Percentiles rank a stretch among this genome's conserved stretches.
Evolutionary conservation across 2,797 vertebrate genomes (phyloP).

Genomic region (Esox masquinongy): DNA sequence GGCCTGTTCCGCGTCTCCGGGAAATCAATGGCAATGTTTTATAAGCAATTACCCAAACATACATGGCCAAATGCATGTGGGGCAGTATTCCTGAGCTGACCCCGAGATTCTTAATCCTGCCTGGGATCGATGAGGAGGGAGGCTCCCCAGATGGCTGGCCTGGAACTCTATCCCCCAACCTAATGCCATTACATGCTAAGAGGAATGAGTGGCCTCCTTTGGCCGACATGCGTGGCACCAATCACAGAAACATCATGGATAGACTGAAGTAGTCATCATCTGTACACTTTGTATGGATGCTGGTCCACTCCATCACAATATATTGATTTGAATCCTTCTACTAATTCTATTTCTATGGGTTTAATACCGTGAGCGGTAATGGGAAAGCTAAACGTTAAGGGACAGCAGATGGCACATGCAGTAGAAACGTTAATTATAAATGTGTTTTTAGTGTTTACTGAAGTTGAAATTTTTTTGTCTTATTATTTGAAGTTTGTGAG

Average conservation of each 20-base stretch:
- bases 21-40: slow-evolving; percentile 54
- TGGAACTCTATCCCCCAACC: slow-evolving; percentile 35
- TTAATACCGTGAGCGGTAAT: slow-evolving; percentile 36
- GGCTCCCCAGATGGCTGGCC: not conserved
- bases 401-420: slow-evolving; percentile 5
- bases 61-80: slow-evolving; percentile 40
- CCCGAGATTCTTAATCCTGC: slow-evolving; percentile 42
- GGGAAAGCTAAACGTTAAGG: slow-evolving; percentile 44
- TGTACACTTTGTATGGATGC: not conserved
- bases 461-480: not conserved
- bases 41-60: slow-evolving; percentile 49
- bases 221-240: slow-evolving; percentile 45
- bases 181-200: slow-evolving; percentile 34
- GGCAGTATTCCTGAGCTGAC: slow-evolving; percentile 23
- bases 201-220: slow-evolving; percentile 41
- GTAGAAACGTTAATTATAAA: slow-evolving; percentile 28
- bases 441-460: slow-evolving; percentile 42
- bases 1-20: slow-evolving; percentile 14
- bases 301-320: not conserved
- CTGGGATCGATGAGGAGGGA: slow-evolving; percentile 39
- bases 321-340: not conserved
- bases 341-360: slow-evolving; percentile 16
- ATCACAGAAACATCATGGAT: not conserved
- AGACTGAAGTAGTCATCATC: not conserved
- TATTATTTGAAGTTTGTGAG: not conserved